Conservation (phyloP, 2,113 vertebrate genomes). For the Scomber japonicus region DNA sequence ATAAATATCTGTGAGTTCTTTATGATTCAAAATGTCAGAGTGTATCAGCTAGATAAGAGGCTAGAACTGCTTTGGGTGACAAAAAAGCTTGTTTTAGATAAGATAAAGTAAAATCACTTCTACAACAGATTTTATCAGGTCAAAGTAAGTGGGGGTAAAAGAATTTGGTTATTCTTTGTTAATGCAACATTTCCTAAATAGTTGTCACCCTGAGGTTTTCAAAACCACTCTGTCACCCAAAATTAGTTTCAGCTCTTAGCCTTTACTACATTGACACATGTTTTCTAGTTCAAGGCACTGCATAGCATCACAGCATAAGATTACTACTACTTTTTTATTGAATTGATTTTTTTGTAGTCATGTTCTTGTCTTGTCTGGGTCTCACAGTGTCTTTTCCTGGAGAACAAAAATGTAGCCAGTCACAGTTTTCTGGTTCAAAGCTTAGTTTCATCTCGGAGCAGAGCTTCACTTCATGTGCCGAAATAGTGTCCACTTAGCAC, state of each 20-base stretch:
- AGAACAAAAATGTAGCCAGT: slow-evolving; percentile 30
- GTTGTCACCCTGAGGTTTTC: slow-evolving; percentile 19
- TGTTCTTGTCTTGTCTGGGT: slow-evolving; percentile 30
- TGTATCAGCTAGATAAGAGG: slow-evolving; percentile 18
- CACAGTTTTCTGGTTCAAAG: slow-evolving; percentile 66
- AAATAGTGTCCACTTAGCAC: slow-evolving; percentile 65
- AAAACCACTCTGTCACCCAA: slow-evolving; percentile 21
- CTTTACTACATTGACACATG: slow-evolving; percentile 16
- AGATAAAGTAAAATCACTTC: not conserved
- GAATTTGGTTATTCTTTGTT: not conserved
- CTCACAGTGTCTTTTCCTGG: slow-evolving; percentile 23
- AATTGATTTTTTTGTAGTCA: not conserved
- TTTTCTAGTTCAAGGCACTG: slow-evolving; percentile 44
- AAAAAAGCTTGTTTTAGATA: not conserved
- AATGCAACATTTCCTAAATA: slow-evolving; percentile 26
- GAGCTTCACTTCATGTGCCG: slow-evolving; percentile 47
- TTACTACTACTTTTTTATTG: slow-evolving; percentile 21
- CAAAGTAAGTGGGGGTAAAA: not conserved
- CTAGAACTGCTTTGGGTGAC: slow-evolving; percentile 1
- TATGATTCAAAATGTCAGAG: slow-evolving; percentile 14
- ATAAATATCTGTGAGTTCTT: slow-evolving; percentile 3
- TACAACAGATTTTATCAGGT: not conserved
- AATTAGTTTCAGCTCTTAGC: slow-evolving; percentile 41
- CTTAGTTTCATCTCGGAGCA: slow-evolving; percentile 44
- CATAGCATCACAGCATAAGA: slow-evolving; percentile 23